Conservation (phyloP, 1,140 invertebrate species). For the Apis dorsata region DNA sequence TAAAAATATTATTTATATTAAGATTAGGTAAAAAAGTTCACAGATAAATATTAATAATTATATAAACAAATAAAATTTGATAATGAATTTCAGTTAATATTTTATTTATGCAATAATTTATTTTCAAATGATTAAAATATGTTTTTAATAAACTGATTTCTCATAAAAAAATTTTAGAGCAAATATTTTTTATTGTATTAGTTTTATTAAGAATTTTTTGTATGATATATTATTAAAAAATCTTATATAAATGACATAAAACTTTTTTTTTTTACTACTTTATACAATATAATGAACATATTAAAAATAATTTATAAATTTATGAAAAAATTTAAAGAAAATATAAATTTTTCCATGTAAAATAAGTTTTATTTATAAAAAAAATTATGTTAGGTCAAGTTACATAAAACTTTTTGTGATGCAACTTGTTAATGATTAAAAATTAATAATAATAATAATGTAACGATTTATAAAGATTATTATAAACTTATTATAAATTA, state of each 20-base stretch:
- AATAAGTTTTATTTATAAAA: background rate
- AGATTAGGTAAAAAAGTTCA: constrained; percentile 61
- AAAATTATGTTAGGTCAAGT: background rate
- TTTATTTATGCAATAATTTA: background rate
- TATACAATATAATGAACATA: background rate
- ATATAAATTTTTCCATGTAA: background rate
- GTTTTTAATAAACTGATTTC: constrained; percentile 4
- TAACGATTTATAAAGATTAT: constrained; percentile 2
- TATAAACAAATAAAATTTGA: background rate
- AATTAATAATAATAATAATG: background rate
- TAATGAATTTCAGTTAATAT: background rate
- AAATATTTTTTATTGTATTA: background rate
- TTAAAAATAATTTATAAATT: background rate
- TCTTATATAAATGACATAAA: background rate
- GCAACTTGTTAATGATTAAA: background rate
- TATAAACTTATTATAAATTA: background rate
- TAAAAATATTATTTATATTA: constrained; percentile 72
- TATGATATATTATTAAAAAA: background rate
- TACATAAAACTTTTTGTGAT: background rate
- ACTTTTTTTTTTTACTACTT: background rate
- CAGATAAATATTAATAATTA: constrained; percentile 44
- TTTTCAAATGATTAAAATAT: background rate
- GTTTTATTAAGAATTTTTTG: background rate
- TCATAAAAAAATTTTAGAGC: background rate
- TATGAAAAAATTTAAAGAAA: background rate